Evolutionary conservation across 2,797 vertebrate species (phyloP).

Genomic region (Sebastes melanostomus): DNA sequence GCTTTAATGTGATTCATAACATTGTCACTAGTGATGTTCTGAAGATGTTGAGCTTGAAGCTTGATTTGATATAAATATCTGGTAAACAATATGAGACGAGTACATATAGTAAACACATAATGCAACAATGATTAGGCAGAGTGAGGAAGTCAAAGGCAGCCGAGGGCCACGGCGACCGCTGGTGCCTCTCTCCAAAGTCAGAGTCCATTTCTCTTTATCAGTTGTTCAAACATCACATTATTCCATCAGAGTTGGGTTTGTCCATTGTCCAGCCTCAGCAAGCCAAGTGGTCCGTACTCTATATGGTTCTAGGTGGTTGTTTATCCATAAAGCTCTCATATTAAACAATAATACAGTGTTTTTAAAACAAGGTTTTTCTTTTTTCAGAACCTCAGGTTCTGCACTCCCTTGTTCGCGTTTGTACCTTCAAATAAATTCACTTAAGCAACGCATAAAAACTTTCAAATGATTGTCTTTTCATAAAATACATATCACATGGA

Average conservation of each 20-base stretch:
- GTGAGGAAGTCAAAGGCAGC: conserved; percentile 63
- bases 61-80: conserved; percentile 76
- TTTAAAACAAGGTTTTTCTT: conserved; percentile 68
- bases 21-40: conserved; percentile 72
- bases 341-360: conserved; percentile 69
- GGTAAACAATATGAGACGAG: conserved; percentile 77
- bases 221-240: conserved; percentile 47
- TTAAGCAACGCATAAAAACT: conserved; percentile 66
- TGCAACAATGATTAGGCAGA: conserved; percentile 70
- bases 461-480: conserved; percentile 83
- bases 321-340: conserved; percentile 73
- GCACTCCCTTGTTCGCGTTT: conserved; percentile 56
- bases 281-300: conserved; percentile 56
- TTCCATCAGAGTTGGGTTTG: conserved; percentile 41
- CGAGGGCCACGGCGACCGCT: conserved; percentile 27
- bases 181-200: conserved; percentile 42
- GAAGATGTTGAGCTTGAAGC: conserved; percentile 72
- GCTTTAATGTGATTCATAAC: conserved; percentile 78
- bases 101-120: conserved; percentile 75
- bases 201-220: conserved; percentile 59
- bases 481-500: conserved; percentile 69
- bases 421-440: conserved; percentile 52
- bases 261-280: conserved; percentile 52
- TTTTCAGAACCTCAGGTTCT: conserved; percentile 59
- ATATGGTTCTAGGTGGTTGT: conserved; percentile 54